phyloP scores from a whole-genome alignment of 1,140 invertebrate species.

The Yoshiicerus persimilis region DNA sequence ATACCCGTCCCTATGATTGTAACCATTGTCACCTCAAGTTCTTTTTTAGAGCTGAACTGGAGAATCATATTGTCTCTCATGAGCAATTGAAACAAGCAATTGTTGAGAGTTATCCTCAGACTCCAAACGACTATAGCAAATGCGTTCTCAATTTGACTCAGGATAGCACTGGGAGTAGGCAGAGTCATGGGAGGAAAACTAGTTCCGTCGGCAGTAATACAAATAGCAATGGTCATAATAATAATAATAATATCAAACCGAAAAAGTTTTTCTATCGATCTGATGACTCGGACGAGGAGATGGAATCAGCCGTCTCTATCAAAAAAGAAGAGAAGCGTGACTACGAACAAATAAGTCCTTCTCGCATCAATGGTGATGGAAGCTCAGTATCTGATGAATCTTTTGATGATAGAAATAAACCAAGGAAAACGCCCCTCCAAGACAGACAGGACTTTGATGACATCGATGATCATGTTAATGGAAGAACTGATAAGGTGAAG shows the following conservation, averaged over 20 bases:
- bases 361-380: conserved; percentile 14
- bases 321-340: conserved; percentile 33
- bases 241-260: conserved; percentile 34
- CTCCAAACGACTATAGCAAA: not conserved
- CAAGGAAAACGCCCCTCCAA: conserved; percentile 13
- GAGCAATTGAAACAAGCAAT: conserved; percentile 34
- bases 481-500: not conserved
- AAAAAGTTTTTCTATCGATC: conserved; percentile 49
- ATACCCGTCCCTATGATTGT: conserved; percentile 80
- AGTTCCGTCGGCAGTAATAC: not conserved
- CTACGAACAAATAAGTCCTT: conserved; percentile 20
- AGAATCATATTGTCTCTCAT: conserved; percentile 75
- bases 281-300: conserved; percentile 48
- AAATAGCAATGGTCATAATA: not conserved
- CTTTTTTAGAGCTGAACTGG: conserved; percentile 86
- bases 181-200: not conserved
- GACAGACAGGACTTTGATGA: conserved; percentile 23
- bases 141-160: conserved; percentile 34
- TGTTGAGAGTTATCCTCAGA: conserved; percentile 5
- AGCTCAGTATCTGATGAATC: conserved; percentile 26
- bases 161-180: not conserved
- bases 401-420: conserved; percentile 25
- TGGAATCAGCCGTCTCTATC: conserved; percentile 34
- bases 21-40: conserved; percentile 78
- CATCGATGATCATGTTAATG: conserved; percentile 4